Evolutionary conservation across 2,888 invertebrate species (phyloP).

Genomic region (Zeuzera pyrina): DNA sequence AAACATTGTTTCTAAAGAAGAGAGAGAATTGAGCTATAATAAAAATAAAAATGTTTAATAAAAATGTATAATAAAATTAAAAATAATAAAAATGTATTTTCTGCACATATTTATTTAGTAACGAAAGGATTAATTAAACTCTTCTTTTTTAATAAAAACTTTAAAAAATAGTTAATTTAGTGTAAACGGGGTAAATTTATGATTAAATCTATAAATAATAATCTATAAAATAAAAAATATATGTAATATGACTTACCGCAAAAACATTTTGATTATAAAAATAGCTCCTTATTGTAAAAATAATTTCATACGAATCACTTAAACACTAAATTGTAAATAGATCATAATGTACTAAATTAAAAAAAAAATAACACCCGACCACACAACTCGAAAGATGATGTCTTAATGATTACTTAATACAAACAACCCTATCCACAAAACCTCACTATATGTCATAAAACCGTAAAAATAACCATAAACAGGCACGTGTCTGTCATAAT

Average conservation of each 20-base stretch:
- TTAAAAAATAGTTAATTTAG: conserved; percentile 7
- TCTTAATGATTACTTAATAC: conserved; percentile 56
- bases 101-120: not conserved
- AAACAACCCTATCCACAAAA: conserved; percentile 57
- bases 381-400: conserved; percentile 50
- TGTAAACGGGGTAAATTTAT: conserved; percentile 7
- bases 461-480: conserved; percentile 62
- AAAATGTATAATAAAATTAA: not conserved
- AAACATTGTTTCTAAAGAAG: too few relatives aligned
- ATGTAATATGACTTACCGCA: conserved; percentile 13
- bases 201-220: not conserved
- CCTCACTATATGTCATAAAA: conserved; percentile 59
- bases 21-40: not conserved
- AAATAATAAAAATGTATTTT: conserved; percentile 1
- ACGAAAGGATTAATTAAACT: not conserved
- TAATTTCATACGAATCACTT: not conserved
- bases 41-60: not conserved
- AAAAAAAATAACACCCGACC: conserved; percentile 47
- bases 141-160: not conserved
- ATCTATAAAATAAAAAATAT: conserved; percentile 21
- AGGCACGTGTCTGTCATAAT: conserved; percentile 62
- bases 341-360: conserved; percentile 14
- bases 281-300: not conserved
- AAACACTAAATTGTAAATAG: conserved; percentile 32
- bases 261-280: conserved; percentile 13